Conservation (phyloP, 2,888 invertebrate species). For the Parnassius mnemosyne region DNA sequence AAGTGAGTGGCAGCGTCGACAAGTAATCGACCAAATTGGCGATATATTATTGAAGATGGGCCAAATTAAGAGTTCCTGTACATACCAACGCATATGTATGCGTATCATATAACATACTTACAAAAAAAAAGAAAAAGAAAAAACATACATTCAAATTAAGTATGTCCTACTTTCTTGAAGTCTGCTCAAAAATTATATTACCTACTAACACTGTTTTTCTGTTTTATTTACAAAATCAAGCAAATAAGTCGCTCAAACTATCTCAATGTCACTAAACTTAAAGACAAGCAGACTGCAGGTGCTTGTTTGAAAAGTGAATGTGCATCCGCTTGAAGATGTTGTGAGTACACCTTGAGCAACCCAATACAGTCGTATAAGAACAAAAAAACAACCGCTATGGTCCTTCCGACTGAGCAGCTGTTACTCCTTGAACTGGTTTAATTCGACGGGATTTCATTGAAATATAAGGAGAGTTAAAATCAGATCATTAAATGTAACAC, state of each 20-base stretch:
- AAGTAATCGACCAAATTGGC: too few species aligned
- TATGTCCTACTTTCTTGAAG: too few species aligned
- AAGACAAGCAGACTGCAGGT: neutral
- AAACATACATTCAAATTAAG: too few species aligned
- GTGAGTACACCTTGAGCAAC: constrained; percentile 24
- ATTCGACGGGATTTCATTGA: constrained; percentile 11
- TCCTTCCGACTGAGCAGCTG: constrained; percentile 21
- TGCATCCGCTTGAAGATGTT: constrained; percentile 26
- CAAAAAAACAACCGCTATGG: constrained; percentile 15
- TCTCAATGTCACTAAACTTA: neutral
- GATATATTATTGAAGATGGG: too few species aligned
- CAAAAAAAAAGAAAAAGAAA: too few species aligned
- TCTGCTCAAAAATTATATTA: too few species aligned
- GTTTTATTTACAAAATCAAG: neutral
- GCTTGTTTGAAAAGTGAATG: constrained; percentile 1
- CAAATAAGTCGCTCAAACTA: neutral
- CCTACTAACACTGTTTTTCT: too few species aligned
- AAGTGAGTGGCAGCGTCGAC: too few species aligned
- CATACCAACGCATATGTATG: too few species aligned
- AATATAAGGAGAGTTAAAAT: constrained; percentile 5
- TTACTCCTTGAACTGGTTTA: constrained; percentile 21
- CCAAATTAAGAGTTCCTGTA: too few species aligned
- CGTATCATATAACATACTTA: too few species aligned
- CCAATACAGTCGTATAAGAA: constrained; percentile 19
- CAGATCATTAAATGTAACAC: constrained; percentile 1